Evolutionary conservation across 2,888 invertebrate species (phyloP).

Genomic region (Cheilosia vulpina): DNA sequence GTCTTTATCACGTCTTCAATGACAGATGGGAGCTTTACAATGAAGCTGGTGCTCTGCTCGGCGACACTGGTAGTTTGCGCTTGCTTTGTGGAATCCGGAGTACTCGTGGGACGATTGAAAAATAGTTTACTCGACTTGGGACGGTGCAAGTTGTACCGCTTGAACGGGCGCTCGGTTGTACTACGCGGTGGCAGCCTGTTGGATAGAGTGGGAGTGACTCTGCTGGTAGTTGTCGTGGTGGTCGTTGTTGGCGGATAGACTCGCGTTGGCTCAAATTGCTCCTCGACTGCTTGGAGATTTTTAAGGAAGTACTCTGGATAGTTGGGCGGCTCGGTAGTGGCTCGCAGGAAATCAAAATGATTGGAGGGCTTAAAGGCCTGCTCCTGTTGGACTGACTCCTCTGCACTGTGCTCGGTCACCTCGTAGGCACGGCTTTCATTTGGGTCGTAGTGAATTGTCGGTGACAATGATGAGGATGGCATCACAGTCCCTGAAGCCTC

Average conservation of each 20-base stretch:
- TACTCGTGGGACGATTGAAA: conserved; percentile 38
- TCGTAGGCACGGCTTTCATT: conserved; percentile 78
- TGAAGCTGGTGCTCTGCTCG: not conserved
- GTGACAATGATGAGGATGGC: not conserved
- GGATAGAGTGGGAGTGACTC: conserved; percentile 5
- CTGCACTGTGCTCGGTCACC: conserved; percentile 81
- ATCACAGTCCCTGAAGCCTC: not conserved
- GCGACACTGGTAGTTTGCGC: conserved; percentile 18
- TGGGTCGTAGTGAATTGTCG: not conserved
- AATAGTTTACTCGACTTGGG: conserved; percentile 66
- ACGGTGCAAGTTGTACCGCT: conserved; percentile 59
- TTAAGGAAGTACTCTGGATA: conserved; percentile 80
- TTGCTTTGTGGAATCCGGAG: not conserved
- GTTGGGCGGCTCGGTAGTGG: conserved; percentile 80
- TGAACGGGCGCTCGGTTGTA: conserved; percentile 62
- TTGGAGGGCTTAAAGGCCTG: conserved; percentile 42
- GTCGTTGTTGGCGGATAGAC: not conserved
- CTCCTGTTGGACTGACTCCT: conserved; percentile 62
- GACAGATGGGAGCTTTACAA: not conserved
- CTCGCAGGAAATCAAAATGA: conserved; percentile 32
- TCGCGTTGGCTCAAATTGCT: conserved; percentile 22
- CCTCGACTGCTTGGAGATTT: conserved; percentile 55
- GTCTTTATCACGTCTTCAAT: conserved; percentile 25
- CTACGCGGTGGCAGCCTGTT: conserved; percentile 42
- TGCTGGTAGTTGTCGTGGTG: conserved; percentile 1